Conservation (phyloP, 1,140 invertebrate genomes). For the Drosophila grimshawi region DNA sequence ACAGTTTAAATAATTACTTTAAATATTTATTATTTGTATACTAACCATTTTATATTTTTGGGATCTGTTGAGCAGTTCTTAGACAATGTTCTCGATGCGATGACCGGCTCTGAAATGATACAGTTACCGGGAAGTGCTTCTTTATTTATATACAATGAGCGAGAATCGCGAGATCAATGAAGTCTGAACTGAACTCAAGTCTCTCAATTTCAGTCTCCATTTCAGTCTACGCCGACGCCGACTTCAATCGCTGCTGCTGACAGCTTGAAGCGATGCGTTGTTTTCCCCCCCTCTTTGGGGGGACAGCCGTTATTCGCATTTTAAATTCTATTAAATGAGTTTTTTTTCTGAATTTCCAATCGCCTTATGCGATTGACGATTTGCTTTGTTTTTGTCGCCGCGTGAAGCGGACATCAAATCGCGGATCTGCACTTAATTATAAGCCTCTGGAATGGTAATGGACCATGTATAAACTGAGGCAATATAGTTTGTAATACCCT, state of each 20-base stretch:
- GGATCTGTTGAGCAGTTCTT: background rate
- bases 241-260: slow-evolving; percentile 33
- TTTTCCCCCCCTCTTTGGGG: slow-evolving; percentile 30
- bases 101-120: slow-evolving; percentile 70
- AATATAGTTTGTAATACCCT: slow-evolving; percentile 1
- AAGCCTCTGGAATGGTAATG: slow-evolving; percentile 2
- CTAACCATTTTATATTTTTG: slow-evolving; percentile 55
- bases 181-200: slow-evolving; percentile 11
- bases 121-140: slow-evolving; percentile 77
- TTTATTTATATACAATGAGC: slow-evolving; percentile 80
- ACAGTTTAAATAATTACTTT: background rate
- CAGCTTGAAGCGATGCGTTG: slow-evolving; percentile 32
- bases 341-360: slow-evolving; percentile 73
- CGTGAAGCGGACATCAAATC: slow-evolving; percentile 28
- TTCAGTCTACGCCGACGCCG: slow-evolving; percentile 33
- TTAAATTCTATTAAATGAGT: slow-evolving; percentile 61
- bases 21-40: slow-evolving; percentile 8
- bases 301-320: slow-evolving; percentile 67
- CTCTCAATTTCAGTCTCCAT: slow-evolving; percentile 11
- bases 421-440: slow-evolving; percentile 26
- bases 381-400: slow-evolving; percentile 54
- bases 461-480: background rate
- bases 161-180: slow-evolving; percentile 46
- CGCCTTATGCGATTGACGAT: slow-evolving; percentile 61
- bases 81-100: slow-evolving; percentile 62